Conservation (phyloP, 2,888 invertebrate species). For the Acanthococcus lagerstroemiae region DNA sequence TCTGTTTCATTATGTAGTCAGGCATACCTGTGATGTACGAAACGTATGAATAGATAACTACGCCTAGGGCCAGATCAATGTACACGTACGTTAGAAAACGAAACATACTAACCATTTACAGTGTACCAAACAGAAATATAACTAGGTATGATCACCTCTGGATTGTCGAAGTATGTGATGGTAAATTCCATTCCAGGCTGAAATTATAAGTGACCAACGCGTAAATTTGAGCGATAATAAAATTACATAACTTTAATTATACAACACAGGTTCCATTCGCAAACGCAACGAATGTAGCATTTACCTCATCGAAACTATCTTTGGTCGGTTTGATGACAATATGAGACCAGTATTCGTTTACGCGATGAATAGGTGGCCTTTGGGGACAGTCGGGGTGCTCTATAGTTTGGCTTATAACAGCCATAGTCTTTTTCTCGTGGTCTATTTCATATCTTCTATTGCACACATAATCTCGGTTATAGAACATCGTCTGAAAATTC, state of each 20-base stretch:
- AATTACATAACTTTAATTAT: conserved; percentile 4
- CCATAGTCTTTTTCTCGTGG: conserved; percentile 48
- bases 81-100: conserved; percentile 9
- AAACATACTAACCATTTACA: conserved; percentile 42
- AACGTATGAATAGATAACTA: conserved; percentile 11
- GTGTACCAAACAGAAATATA: conserved; percentile 62
- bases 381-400: conserved; percentile 60
- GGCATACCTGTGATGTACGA: conserved; percentile 53
- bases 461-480: conserved; percentile 79
- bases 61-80: background rate
- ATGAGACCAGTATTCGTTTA: conserved; percentile 67
- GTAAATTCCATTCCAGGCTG: conserved; percentile 69
- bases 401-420: conserved; percentile 59
- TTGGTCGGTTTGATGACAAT: conserved; percentile 69
- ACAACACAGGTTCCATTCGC: conserved; percentile 39
- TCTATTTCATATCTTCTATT: conserved; percentile 56
- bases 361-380: conserved; percentile 55
- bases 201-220: conserved; percentile 31
- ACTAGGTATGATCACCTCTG: conserved; percentile 65
- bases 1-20: conserved; percentile 59
- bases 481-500: conserved; percentile 56
- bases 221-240: too few species aligned
- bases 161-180: conserved; percentile 79
- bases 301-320: conserved; percentile 38
- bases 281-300: conserved; percentile 35